Base-by-base conservation (phyloP, 2,797 vertebrate species). In the Sebastes steindachneri region DNA sequence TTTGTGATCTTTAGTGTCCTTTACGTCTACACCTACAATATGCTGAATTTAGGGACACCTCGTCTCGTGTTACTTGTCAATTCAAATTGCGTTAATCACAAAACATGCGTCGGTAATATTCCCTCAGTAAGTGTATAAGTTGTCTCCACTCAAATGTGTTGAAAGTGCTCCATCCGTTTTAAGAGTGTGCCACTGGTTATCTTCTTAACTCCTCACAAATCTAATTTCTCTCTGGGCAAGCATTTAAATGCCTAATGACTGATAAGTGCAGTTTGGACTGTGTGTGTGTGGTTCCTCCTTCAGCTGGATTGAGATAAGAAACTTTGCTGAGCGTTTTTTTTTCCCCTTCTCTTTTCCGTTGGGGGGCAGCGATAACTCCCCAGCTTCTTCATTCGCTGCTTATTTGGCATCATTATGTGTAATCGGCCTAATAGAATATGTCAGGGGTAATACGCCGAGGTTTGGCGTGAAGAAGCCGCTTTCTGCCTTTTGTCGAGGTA, bases 181-280 rank as follows among this genome's bases (percentile, higher is more conserved):
- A 73, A 79, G 80, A 84, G 65, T 68, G 75, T 74, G 84, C 88
- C 70, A 80, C 71, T 89, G 81, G 87, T 92, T 89, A 91, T 92
- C 89, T 87, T 73, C 86, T 92, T 93, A 93, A 91, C 88, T 88
- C 84, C 77, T 85, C 82, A 55, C 15, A 89, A 93, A 95, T 93
- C 92, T 86, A 90, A 90, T 91, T 93, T 80, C 83, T 94, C 89
- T 92, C 88, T 91, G 90, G 92, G 93, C 87, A 87, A 90, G 82
- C 84, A 89, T 93, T 95, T 93, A 93, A 92, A 93, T 87, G 87
- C 82, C 88, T 93, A 94, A 94, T 95, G 91, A 93, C 91, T 91
- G 89, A 94, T 94, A 93, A 93, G 89, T 92, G 72, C 86, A 89
- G 81, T 80, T 86, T 80, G 86, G 84, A 90, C 85, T 83, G 79